Conservation (phyloP, 1,140 invertebrate species). For the Drosophila chauvacae region DNA sequence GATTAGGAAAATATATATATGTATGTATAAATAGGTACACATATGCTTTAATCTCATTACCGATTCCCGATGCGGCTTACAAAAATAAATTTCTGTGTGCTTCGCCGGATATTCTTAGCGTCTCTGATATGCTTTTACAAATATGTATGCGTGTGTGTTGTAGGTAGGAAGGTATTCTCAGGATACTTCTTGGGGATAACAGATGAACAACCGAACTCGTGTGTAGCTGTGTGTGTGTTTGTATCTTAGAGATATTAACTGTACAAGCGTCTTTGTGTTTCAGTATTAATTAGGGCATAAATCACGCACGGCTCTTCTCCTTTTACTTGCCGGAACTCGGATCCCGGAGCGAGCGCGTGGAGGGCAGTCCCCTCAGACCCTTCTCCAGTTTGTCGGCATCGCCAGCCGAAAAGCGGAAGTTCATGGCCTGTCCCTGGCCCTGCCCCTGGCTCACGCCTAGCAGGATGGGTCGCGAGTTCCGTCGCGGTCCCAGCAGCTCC, state of each 20-base stretch:
- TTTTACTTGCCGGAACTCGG: slow-evolving; percentile 62
- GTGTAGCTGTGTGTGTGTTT: slow-evolving; percentile 22
- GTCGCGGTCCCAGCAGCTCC: slow-evolving; percentile 65
- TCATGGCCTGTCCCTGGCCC: slow-evolving; percentile 60
- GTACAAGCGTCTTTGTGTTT: slow-evolving; percentile 82
- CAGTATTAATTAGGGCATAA: slow-evolving; percentile 82
- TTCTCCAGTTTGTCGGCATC: slow-evolving; percentile 84
- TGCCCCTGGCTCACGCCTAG: slow-evolving; percentile 47
- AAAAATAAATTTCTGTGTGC: slow-evolving; percentile 29
- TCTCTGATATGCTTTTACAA: slow-evolving; percentile 65
- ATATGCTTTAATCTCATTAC: slow-evolving; percentile 16
- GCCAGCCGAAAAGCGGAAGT: slow-evolving; percentile 82
- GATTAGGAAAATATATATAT: slow-evolving; percentile 44
- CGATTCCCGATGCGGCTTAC: slow-evolving; percentile 25
- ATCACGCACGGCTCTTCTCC: slow-evolving; percentile 60
- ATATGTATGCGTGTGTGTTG: slow-evolving; percentile 40
- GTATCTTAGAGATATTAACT: slow-evolving; percentile 81
- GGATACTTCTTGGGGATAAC: slow-evolving; percentile 25
- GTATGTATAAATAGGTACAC: slow-evolving; percentile 6
- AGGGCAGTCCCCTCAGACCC: slow-evolving; percentile 73
- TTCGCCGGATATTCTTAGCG: slow-evolving; percentile 10
- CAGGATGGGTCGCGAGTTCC: slow-evolving; percentile 52
- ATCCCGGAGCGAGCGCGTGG: slow-evolving; percentile 77
- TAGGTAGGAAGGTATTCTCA: slow-evolving; percentile 9
- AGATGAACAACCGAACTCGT: slow-evolving; percentile 39